phyloP scores from a whole-genome alignment of 2,113 vertebrate genomes.

The Daboia siamensis region DNA sequence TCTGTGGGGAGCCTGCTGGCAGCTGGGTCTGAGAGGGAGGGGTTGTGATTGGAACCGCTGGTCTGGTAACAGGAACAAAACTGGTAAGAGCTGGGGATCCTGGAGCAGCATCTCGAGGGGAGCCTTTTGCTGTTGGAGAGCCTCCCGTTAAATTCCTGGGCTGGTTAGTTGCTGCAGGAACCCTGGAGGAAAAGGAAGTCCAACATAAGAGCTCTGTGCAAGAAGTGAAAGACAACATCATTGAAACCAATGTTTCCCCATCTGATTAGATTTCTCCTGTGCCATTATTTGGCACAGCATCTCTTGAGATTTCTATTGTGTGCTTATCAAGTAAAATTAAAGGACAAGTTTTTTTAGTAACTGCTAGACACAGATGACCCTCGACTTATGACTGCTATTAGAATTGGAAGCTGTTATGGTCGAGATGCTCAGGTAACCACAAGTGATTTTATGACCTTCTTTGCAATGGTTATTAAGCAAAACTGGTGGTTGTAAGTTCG shows the following conservation, averaged over 20 bases:
- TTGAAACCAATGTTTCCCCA: neutral
- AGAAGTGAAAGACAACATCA: neutral
- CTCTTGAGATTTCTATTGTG: neutral
- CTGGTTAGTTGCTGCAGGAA: constrained; percentile 80
- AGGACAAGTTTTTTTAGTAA: neutral
- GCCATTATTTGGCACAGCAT: neutral
- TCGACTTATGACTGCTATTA: neutral
- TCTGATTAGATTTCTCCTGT: neutral
- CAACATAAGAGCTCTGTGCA: neutral
- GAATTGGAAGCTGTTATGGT: neutral
- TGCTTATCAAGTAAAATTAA: neutral
- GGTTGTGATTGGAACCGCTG: constrained; percentile 70
- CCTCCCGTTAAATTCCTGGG: constrained; percentile 68
- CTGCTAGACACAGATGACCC: neutral
- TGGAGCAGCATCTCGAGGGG: constrained; percentile 69
- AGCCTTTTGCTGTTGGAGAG: constrained; percentile 68
- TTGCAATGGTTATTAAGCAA: neutral
- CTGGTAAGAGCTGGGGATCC: constrained; percentile 69
- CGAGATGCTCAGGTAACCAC: neutral
- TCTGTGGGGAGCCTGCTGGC: constrained; percentile 74
- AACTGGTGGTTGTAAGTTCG: neutral
- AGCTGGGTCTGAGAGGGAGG: constrained; percentile 73
- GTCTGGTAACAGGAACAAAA: constrained; percentile 65
- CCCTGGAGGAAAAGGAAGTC: constrained; percentile 64
- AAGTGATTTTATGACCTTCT: neutral